Conservation (phyloP, 2,888 invertebrate species). For the Chorisops tibialis region DNA sequence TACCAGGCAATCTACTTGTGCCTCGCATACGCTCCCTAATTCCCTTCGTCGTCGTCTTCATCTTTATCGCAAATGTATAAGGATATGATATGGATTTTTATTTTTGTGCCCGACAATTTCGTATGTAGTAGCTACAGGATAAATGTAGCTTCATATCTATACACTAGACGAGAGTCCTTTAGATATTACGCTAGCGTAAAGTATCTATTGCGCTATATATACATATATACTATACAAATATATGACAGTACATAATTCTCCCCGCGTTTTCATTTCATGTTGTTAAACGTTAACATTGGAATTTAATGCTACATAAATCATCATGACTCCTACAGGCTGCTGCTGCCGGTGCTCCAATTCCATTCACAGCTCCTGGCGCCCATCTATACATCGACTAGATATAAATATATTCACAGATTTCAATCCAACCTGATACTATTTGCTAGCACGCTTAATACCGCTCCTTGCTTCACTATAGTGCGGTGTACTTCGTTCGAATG, state of each 20-base stretch:
- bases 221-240: no score
- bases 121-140: not conserved
- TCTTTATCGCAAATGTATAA: not conserved
- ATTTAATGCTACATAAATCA: constrained; percentile 40
- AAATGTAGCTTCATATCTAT: not conserved
- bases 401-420: constrained; percentile 3
- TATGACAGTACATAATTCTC: constrained; percentile 23
- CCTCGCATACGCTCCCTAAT: not conserved
- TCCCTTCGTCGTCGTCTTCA: not conserved
- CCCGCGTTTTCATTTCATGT: constrained; percentile 35
- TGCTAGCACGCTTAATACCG: not conserved
- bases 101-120: not conserved
- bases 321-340: constrained; percentile 38
- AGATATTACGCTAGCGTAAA: not conserved
- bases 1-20: not conserved
- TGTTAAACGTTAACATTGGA: constrained; percentile 38
- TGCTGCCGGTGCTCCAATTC: constrained; percentile 6
- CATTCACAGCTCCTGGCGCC: no score
- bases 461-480: not conserved
- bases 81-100: not conserved
- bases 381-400: not conserved
- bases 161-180: not conserved
- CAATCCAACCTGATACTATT: constrained; percentile 15
- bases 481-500: constrained; percentile 1
- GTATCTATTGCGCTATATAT: not conserved